These are phyloP conservation scores for Synergus laeviventris DNA, from an alignment of 2,888 invertebrate genomes.

Conservation along the genomic window DNA sequence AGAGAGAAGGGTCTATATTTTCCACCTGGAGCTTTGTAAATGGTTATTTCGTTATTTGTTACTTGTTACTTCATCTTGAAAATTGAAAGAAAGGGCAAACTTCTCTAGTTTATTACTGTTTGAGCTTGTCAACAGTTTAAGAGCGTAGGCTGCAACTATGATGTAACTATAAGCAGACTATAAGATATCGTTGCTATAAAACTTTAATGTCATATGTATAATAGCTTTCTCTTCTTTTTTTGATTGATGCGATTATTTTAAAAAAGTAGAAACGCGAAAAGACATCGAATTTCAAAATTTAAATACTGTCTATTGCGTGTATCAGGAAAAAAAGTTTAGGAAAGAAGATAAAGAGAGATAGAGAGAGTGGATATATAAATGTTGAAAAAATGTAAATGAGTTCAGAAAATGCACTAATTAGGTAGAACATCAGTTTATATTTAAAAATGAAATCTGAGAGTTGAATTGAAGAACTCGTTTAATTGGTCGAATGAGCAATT, in stretches of 20 bases:
- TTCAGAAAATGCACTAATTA: background rate
- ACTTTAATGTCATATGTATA: conserved; percentile 8
- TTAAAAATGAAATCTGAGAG: background rate
- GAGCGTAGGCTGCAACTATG: conserved; percentile 13
- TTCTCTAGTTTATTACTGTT: conserved; percentile 9
- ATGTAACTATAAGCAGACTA: conserved; percentile 12
- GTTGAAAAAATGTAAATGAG: no score
- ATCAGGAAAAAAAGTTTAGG: background rate
- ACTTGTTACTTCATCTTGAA: conserved; percentile 7
- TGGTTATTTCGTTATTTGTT: background rate
- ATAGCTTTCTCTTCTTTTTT: conserved; percentile 9
- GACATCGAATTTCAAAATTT: background rate
- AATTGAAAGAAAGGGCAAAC: background rate
- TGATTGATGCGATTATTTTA: background rate
- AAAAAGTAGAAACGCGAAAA: background rate
- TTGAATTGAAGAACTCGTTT: background rate
- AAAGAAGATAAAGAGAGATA: no score
- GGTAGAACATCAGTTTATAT: background rate
- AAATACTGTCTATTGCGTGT: background rate
- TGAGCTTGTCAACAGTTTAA: conserved; percentile 13
- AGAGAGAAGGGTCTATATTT: conserved; percentile 46
- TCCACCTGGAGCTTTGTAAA: conserved; percentile 33
- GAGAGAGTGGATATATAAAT: no score
- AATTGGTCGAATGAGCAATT: background rate
- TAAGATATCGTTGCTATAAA: conserved; percentile 30